Base-by-base conservation (phyloP, 2,888 invertebrate genomes). In the Homarus gammarus region DNA sequence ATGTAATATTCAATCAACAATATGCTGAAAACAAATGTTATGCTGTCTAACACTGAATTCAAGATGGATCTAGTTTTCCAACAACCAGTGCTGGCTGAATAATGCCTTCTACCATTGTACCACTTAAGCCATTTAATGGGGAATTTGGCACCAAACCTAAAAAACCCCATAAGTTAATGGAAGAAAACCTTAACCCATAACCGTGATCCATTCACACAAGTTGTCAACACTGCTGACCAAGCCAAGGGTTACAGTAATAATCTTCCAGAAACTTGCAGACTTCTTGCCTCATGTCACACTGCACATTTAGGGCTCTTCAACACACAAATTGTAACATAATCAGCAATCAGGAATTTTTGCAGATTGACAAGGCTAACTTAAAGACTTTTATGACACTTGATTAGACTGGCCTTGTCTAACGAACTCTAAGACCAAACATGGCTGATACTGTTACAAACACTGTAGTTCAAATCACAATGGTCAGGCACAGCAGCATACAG, bases 101-200 rank as follows among this genome's bases (percentile, higher is more conserved):
- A 77, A n/a, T 85, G 77, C 64, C 44, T 75, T 75, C 31, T 44
- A 85, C 51, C 61, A 77, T 68, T 85, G 84, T 84, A 85, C 77
- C 85, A 77, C 61, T 75, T 51, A 44, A 75, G 61, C 68, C 77
- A 85, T 68, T 64, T 85, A 78, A 12, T 77, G 77, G 85, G 85
- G 75, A 77, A 38, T 77, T 85, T 85, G 85, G 85, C 77, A 85
- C 77, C 68, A 85, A 85, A 70, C 83, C 78, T n/a, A 77, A 85
- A n/a, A n/a, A 85, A 77, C 77, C 77, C 36, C 56, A 44, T 68
- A 85, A 85, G 85, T 85, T 68, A 40, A 77, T 85, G 85, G 85
- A 85, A 85, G 85, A 85, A 85, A 85, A 77, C 61, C 77, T 85
- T 85, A 85, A 85, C 85, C 85, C 85, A 85, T 75, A 44, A 85